Conservation (phyloP, 2,888 invertebrate genomes). For the Atethmia centrago region DNA sequence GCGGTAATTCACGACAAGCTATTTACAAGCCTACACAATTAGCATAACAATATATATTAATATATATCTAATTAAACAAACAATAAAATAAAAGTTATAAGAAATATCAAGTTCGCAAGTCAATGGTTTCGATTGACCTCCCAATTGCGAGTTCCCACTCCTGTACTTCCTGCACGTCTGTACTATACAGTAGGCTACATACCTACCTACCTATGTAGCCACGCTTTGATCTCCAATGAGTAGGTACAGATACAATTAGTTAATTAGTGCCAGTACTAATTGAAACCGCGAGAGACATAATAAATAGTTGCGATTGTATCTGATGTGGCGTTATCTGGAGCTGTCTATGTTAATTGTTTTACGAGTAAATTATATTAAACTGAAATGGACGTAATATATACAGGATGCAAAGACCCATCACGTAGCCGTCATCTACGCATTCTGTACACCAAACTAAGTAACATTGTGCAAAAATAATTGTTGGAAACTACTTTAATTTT, state of each 20-base stretch:
- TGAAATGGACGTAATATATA: not conserved
- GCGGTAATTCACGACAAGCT: too few species aligned
- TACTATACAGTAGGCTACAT: not conserved
- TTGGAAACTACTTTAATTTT: not conserved
- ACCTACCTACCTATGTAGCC: not conserved
- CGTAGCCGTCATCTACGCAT: too few species aligned
- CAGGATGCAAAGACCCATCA: not conserved
- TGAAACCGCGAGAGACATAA: conserved; percentile 22
- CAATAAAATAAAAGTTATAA: too few species aligned
- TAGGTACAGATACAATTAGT: conserved; percentile 7
- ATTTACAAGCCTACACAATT: too few species aligned
- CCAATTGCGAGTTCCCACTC: not conserved
- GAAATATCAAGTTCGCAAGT: not conserved
- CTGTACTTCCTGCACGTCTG: not conserved
- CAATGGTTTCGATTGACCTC: conserved; percentile 4
- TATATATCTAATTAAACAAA: too few species aligned
- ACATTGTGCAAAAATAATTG: not conserved
- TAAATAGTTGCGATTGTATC: conserved; percentile 24
- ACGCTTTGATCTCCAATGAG: conserved; percentile 10
- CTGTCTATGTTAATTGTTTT: conserved; percentile 17
- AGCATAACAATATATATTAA: too few species aligned
- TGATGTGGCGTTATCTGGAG: conserved; percentile 4
- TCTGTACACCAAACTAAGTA: not conserved
- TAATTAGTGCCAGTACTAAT: conserved; percentile 37
- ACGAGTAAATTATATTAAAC: not conserved